Evolutionary conservation across 2,888 invertebrate genomes (phyloP).

Genomic region (Trachelus iudaicus): DNA sequence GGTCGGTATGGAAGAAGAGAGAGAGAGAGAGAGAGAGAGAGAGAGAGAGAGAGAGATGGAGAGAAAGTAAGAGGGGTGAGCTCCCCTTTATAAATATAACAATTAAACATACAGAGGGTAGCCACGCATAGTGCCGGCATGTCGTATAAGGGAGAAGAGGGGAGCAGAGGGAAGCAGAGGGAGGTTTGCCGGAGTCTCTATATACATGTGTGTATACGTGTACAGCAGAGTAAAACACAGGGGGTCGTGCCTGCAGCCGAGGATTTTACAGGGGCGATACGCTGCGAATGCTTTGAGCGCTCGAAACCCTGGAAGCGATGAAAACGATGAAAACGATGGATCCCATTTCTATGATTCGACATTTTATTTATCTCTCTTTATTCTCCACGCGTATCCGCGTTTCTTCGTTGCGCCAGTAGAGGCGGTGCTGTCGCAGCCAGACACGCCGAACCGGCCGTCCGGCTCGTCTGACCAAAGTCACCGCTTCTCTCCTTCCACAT

Average conservation of each 20-base stretch:
- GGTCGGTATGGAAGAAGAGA: not conserved
- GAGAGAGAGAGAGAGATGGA: not conserved
- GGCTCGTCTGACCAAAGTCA: not conserved
- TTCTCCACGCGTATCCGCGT: not conserved
- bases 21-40: not conserved
- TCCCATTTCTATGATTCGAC: not conserved
- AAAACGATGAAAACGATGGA: not conserved
- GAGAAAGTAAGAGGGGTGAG: not conserved
- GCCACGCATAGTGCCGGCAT: constrained; percentile 6
- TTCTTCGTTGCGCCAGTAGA: not conserved
- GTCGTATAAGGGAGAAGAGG: not conserved
- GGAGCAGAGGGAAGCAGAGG: not conserved
- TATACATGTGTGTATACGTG: not conserved
- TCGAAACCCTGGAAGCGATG: not conserved
- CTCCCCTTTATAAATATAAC: constrained; percentile 38
- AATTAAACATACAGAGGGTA: constrained; percentile 36
- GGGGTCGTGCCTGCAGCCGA: constrained; percentile 26
- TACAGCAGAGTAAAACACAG: constrained; percentile 17
- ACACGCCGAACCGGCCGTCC: not conserved
- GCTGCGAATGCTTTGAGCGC: not conserved
- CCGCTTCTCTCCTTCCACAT: not conserved
- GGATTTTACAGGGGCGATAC: not conserved
- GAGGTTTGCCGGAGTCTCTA: not conserved
- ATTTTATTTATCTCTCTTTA: not conserved
- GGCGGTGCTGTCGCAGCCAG: not conserved